These are phyloP conservation scores for Mesocentrotus franciscanus DNA, from an alignment of 53 echinoderm and acorn worm species.

Conservation along the genomic window DNA sequence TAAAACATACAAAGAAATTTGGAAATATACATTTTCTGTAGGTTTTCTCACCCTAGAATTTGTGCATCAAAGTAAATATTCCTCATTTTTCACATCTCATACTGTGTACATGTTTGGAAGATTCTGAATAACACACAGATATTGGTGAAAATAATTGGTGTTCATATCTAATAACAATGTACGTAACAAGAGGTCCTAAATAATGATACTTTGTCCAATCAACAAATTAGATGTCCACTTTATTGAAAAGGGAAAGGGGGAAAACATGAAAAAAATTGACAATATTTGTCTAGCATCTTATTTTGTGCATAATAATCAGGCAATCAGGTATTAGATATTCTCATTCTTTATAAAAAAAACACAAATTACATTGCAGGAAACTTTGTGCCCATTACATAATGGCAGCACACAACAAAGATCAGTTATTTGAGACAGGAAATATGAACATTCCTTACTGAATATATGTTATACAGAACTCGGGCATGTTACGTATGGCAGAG, in stretches of 20 bases:
- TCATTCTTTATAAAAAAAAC: neutral
- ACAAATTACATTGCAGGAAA: neutral
- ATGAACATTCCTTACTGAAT: neutral
- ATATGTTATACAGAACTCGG: neutral
- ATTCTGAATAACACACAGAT: constrained; percentile 3
- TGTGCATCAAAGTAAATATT: neutral
- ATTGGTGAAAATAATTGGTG: neutral
- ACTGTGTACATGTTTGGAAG: neutral
- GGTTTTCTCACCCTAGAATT: neutral
- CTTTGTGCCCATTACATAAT: neutral
- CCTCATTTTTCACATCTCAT: neutral
- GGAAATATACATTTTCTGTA: neutral
- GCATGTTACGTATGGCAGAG: neutral
- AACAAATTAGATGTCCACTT: neutral
- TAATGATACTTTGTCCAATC: neutral
- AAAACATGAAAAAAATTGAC: neutral
- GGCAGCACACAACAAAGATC: neutral
- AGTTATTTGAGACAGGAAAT: neutral
- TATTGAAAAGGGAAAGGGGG: neutral
- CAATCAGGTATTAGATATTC: neutral
- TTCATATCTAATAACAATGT: neutral
- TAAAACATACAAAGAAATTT: neutral
- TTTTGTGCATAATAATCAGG: neutral
- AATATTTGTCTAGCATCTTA: neutral
- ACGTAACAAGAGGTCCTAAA: neutral